Base-by-base conservation (phyloP, 2,888 invertebrate genomes). In the Panzeria rudis region DNA sequence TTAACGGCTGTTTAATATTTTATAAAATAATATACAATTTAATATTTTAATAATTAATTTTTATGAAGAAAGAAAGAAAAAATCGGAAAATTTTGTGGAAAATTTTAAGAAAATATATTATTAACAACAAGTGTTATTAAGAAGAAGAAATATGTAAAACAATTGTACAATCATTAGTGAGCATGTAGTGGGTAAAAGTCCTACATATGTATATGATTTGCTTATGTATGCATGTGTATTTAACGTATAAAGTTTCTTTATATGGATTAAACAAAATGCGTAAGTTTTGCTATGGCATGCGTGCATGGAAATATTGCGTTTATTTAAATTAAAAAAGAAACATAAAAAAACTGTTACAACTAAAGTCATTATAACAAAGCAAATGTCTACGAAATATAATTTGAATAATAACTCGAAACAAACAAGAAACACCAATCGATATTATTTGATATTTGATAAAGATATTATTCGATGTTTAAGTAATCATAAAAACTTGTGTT, bases 241-340 rank as follows among this genome's bases (percentile, higher is more conserved):
- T 11, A 17, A 59, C 32, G 59, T 59, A 8, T 59, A 35, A n/a
- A 59, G 17, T 59, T 17, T 32, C 17, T 59, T 8, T 50, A 38
- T 59, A 47, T 35, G 35, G 13, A 47, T 56, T 69, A 9, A 50
- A 23, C 38, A 38, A 38, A 29, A 54, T 54, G 75, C 61, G 68
- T 75, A 73, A 66, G 47, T 77, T 69, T 52, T 72, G 41, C 56
- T 56, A 38, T 44, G 52, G 17, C 69, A 29, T 66, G 75, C 50
- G 79, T 84, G 79, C 44, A 56, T 25, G 71, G 25, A 71, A 83
- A 62, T 50, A 56, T 77, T 77, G 62, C 62, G 71, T 83, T 82
- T 77, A 56, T 15, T 38, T 6, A 29, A 76, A 69, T 32, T 29
- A 15, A 72, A 59, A 50, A 62, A 68, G 54, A 62, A 62, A 62